phyloP scores from a whole-genome alignment of 2,113 vertebrate species.

The Scophthalmus maximus region DNA sequence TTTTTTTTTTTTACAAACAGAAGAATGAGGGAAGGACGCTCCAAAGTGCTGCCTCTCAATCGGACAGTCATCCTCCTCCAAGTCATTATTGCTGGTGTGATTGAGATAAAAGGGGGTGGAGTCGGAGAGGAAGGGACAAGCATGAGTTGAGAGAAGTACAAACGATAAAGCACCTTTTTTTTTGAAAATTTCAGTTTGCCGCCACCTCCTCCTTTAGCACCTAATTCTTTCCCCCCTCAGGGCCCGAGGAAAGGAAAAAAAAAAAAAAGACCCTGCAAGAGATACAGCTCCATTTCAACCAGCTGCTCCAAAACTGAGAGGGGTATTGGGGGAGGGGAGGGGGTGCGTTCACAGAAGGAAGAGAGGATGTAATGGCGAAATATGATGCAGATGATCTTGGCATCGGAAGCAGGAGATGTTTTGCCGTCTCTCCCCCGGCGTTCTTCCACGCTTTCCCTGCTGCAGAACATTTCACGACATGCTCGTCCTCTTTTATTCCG shows the following conservation, averaged over 20 bases:
- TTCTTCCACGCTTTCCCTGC: too few species aligned
- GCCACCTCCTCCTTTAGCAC: slow-evolving; percentile 52
- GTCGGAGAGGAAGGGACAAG: slow-evolving; percentile 21
- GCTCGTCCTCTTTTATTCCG: slow-evolving; percentile 9
- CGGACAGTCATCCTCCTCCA: slow-evolving; percentile 32
- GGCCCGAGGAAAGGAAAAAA: not conserved
- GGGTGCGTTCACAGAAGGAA: not conserved
- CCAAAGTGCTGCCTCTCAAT: slow-evolving; percentile 44
- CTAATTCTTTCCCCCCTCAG: slow-evolving; percentile 13
- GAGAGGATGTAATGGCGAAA: slow-evolving; percentile 29
- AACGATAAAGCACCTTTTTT: slow-evolving; percentile 81
- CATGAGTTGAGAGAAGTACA: slow-evolving; percentile 63
- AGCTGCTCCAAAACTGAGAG: too few species aligned
- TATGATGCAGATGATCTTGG: slow-evolving; percentile 47
- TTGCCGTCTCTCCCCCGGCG: not conserved
- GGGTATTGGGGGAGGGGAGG: not conserved
- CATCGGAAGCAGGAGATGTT: slow-evolving; percentile 43
- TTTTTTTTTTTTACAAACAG: not conserved
- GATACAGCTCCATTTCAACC: slow-evolving; percentile 24
- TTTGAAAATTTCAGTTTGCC: slow-evolving; percentile 68
- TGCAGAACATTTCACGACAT: slow-evolving; percentile 31
- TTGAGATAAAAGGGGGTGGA: slow-evolving; percentile 59
- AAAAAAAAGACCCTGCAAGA: slow-evolving; percentile 11
- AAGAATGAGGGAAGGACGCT: not conserved
- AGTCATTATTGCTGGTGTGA: slow-evolving; percentile 85